Conservation (phyloP, 2,888 invertebrate genomes). For the Rotaria macrura region DNA sequence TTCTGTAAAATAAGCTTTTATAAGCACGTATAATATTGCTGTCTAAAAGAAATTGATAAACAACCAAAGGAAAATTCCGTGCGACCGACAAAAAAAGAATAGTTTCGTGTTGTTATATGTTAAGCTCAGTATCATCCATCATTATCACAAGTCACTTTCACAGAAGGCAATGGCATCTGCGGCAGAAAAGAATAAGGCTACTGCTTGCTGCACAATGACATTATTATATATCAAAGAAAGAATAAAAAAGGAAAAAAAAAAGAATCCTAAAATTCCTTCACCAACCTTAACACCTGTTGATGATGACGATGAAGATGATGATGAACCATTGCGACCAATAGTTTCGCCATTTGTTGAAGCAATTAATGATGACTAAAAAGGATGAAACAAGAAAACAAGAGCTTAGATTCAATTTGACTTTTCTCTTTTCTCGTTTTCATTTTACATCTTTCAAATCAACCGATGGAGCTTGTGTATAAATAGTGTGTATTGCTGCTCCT, state of each 20-base stretch:
- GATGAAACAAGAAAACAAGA: not conserved
- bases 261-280: not conserved
- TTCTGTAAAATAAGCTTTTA: not conserved
- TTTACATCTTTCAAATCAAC: slow-evolving; percentile 1
- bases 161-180: slow-evolving; percentile 12
- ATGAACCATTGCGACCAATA: not conserved
- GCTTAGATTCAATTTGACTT: not conserved
- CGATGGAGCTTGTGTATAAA: not conserved
- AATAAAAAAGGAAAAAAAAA: not conserved
- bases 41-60: not conserved
- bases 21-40: not conserved
- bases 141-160: not conserved
- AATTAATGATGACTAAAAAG: not conserved
- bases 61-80: not conserved
- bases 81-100: not conserved
- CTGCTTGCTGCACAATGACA: slow-evolving; percentile 11
- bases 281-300: not conserved
- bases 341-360: not conserved
- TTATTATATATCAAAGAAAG: not conserved
- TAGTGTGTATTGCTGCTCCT: slow-evolving; percentile 2
- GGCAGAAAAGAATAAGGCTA: not conserved
- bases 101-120: not conserved
- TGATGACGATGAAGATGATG: not conserved
- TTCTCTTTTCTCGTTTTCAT: no score
- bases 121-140: not conserved